Conservation (phyloP, 2,113 vertebrate species). For the Thermophis baileyi region DNA sequence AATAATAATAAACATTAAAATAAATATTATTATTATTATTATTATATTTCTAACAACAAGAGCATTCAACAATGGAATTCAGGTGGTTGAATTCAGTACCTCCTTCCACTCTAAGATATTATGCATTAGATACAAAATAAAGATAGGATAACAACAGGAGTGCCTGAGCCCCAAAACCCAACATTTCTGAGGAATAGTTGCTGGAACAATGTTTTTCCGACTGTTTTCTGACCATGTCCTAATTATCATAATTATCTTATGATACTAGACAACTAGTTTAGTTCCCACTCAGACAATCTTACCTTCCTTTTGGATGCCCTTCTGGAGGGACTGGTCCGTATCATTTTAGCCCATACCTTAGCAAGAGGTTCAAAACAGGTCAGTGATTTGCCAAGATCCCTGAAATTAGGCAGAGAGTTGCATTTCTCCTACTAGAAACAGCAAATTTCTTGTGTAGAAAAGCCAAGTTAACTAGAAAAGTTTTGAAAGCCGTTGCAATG, state of each 20-base stretch:
- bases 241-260: not conserved
- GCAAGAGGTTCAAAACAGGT: not conserved
- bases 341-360: not conserved
- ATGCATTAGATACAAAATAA: not conserved
- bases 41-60: not conserved
- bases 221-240: not conserved
- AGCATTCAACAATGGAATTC: not conserved
- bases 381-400: not conserved
- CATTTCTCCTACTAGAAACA: not conserved
- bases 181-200: not conserved
- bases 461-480: not conserved
- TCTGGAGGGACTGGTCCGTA: not conserved
- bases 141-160: not conserved
- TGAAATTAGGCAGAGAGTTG: not conserved
- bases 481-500: not conserved
- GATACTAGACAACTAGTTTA: not conserved
- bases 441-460: not conserved
- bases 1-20: no score
- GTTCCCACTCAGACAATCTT: not conserved
- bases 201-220: not conserved
- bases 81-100: not conserved
- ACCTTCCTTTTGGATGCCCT: not conserved
- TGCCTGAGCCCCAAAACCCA: not conserved
- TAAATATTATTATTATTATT: no score
- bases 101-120: not conserved